Conservation (phyloP, 2,797 vertebrate genomes). For the Chiroxiphia lanceolata region DNA sequence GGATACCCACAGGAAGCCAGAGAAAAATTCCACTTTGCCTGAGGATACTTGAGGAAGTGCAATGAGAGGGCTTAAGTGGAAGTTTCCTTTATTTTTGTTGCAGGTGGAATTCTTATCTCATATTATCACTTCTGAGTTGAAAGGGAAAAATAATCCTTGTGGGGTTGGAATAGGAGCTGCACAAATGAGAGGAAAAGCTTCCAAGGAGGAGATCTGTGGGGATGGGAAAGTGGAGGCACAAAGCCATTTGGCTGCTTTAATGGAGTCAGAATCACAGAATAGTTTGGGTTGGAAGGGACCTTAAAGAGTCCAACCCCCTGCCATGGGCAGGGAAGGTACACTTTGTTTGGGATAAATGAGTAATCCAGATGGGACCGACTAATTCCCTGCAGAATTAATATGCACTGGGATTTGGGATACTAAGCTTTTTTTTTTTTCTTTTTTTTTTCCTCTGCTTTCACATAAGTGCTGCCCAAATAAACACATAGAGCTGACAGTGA, state of each 20-base stretch:
- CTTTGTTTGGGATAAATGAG: neutral
- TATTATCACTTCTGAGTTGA: neutral
- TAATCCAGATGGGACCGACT: neutral
- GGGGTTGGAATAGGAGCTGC: neutral
- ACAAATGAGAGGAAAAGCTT: neutral
- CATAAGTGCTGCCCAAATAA: neutral
- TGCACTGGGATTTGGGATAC: neutral
- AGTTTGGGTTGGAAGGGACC: neutral
- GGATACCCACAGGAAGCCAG: neutral
- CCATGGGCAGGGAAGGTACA: neutral
- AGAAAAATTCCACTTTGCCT: neutral
- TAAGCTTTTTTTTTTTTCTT: neutral
- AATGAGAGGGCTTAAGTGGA: neutral
- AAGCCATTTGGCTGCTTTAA: neutral
- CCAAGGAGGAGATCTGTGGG: neutral
- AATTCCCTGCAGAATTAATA: neutral
- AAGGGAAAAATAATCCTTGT: neutral
- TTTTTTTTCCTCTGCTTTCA: neutral
- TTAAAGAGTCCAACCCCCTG: neutral
- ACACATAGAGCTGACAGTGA: neutral
- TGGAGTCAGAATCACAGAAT: neutral
- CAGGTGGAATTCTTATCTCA: neutral
- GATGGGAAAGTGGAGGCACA: neutral
- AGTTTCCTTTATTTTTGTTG: neutral
- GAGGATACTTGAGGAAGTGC: neutral